Conservation (phyloP, 2,113 vertebrate genomes). For the Rhinolophus sinicus region DNA sequence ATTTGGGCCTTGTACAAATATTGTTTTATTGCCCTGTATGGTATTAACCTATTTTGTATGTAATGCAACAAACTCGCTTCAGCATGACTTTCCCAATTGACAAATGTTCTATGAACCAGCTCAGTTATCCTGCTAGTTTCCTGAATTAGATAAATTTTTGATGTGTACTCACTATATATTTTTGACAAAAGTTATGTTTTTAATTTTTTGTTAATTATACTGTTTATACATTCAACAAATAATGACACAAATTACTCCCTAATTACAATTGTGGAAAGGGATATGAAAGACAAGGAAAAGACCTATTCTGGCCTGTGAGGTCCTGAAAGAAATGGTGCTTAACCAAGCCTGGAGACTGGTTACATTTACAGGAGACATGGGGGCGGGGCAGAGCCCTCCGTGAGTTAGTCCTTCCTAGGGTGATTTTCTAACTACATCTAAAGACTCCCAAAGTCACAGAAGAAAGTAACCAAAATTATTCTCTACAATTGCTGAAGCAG, state of each 20-base stretch:
- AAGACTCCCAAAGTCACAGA: not conserved
- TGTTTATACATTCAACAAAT: not conserved
- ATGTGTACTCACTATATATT: not conserved
- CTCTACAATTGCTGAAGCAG: not conserved
- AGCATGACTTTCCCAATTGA: not conserved
- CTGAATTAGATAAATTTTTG: not conserved
- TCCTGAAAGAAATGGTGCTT: not conserved
- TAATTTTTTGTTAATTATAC: not conserved
- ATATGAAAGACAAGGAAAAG: not conserved
- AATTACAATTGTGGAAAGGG: not conserved
- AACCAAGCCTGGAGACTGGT: not conserved
- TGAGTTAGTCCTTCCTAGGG: not conserved
- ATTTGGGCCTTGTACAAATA: not conserved
- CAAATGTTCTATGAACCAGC: not conserved
- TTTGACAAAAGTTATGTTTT: not conserved
- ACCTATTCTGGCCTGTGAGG: not conserved
- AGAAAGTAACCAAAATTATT: not conserved
- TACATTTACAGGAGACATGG: rapidly evolving
- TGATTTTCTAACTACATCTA: not conserved
- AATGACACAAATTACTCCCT: not conserved
- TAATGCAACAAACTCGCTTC: not conserved
- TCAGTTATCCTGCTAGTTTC: not conserved
- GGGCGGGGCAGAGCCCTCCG: not conserved
- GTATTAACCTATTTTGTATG: not conserved
- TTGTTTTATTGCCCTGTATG: too few relatives aligned